Conservation (phyloP, 1,140 invertebrate genomes). For the Heliconius hewitsoni region DNA sequence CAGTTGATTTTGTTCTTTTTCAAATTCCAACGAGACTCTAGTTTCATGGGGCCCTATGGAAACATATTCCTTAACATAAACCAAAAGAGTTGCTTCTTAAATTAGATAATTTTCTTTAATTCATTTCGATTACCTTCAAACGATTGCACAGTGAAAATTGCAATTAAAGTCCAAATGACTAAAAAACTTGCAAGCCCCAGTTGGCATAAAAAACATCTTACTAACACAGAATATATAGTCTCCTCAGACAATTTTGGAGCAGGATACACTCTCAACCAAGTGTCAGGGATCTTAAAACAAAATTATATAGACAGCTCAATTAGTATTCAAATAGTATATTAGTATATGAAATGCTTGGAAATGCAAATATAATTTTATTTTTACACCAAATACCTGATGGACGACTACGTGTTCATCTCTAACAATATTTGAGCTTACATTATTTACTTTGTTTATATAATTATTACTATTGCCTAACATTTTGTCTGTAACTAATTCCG, state of each 20-base stretch:
- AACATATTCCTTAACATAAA: not conserved
- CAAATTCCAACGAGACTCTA: slow-evolving; percentile 53
- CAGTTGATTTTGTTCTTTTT: slow-evolving; percentile 65
- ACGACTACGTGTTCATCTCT: not conserved
- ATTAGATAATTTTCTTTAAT: not conserved
- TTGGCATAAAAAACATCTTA: slow-evolving; percentile 62
- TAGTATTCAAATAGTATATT: too few species aligned
- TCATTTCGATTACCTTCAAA: slow-evolving; percentile 60
- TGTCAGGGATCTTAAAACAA: slow-evolving; percentile 48
- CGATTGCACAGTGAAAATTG: slow-evolving; percentile 61
- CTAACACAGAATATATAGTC: slow-evolving; percentile 48
- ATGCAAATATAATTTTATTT: not conserved
- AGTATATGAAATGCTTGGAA: not conserved
- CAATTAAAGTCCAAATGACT: slow-evolving; percentile 60
- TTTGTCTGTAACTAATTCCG: not conserved
- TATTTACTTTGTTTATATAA: slow-evolving; percentile 22
- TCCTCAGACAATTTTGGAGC: slow-evolving; percentile 50
- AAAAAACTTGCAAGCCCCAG: slow-evolving; percentile 58
- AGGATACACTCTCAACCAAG: slow-evolving; percentile 64
- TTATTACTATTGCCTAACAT: slow-evolving; percentile 25
- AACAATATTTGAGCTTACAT: not conserved
- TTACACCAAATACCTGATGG: not conserved
- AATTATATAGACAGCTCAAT: not conserved
- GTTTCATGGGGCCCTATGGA: slow-evolving; percentile 60
- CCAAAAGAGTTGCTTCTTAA: not conserved